Evolutionary conservation across 2,113 vertebrate species (phyloP).

Genomic region (Ctenodactylus gundi): DNA sequence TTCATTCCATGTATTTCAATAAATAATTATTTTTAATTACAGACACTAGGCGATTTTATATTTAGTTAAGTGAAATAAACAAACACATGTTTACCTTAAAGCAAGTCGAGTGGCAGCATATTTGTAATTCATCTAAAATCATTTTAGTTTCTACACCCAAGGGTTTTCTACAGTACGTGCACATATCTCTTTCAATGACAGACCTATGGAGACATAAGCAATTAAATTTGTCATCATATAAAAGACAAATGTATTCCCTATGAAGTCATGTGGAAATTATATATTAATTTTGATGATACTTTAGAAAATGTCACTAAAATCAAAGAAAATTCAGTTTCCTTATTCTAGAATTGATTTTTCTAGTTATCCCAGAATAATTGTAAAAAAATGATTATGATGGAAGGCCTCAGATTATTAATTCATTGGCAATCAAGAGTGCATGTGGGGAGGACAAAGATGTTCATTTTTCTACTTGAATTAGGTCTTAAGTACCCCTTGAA

Average conservation of each 20-base stretch:
- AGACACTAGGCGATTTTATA: neutral
- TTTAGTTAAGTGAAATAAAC: slow-evolving; percentile 64
- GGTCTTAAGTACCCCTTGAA: slow-evolving; percentile 23
- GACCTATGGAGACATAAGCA: slow-evolving; percentile 83
- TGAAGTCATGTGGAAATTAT: neutral
- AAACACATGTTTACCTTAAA: slow-evolving; percentile 90
- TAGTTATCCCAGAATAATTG: neutral
- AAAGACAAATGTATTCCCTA: neutral
- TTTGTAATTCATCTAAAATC: slow-evolving; percentile 93
- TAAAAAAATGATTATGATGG: slow-evolving; percentile 33
- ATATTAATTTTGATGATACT: neutral
- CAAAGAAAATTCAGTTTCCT: neutral
- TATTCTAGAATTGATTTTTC: slow-evolving; percentile 15
- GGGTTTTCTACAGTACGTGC: slow-evolving; percentile 92
- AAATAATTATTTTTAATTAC: slow-evolving; percentile 55
- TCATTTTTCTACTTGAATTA: slow-evolving; percentile 19
- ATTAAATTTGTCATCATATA: slow-evolving; percentile 32
- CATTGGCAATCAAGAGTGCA: slow-evolving; percentile 17
- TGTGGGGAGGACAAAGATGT: slow-evolving; percentile 34
- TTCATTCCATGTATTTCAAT: slow-evolving; percentile 19
- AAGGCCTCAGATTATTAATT: slow-evolving; percentile 53
- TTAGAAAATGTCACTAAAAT: slow-evolving; percentile 5
- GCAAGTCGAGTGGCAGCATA: slow-evolving; percentile 95
- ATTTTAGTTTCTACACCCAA: slow-evolving; percentile 93
- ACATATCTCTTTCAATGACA: slow-evolving; percentile 92